Conservation (phyloP, 2,888 invertebrate genomes). For the Alsophila aescularia region DNA sequence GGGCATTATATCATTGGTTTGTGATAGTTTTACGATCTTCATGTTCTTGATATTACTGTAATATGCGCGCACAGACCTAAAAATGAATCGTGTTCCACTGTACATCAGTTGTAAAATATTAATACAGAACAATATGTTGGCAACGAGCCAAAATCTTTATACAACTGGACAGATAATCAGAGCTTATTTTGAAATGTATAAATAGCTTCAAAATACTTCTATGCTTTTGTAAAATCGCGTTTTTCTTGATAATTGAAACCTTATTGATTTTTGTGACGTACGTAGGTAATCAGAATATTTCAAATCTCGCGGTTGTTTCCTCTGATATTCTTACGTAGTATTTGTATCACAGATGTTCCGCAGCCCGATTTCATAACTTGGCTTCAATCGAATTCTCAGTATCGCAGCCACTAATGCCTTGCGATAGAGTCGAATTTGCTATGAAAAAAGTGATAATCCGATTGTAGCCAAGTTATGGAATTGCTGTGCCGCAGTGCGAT, state of each 20-base stretch:
- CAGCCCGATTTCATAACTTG: too few relatives aligned
- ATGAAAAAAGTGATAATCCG: too few relatives aligned
- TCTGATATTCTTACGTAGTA: too few relatives aligned
- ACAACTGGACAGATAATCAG: background rate
- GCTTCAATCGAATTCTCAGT: too few relatives aligned
- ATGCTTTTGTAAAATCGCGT: background rate
- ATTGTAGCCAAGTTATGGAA: too few relatives aligned
- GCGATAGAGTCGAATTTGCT: too few relatives aligned
- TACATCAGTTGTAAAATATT: conserved; percentile 51
- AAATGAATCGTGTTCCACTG: conserved; percentile 48
- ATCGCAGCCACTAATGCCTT: too few relatives aligned
- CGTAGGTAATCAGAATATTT: conserved; percentile 17
- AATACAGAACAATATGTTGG: conserved; percentile 46
- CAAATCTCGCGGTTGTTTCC: conserved; percentile 39
- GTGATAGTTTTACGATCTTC: conserved; percentile 75
- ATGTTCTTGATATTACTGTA: conserved; percentile 61
- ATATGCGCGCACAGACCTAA: conserved; percentile 44
- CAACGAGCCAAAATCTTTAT: conserved; percentile 54
- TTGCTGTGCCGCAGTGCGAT: too few relatives aligned
- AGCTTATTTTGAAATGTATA: background rate
- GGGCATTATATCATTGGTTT: conserved; percentile 86
- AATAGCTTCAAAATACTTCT: background rate
- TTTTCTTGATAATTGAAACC: too few relatives aligned
- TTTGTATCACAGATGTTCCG: too few relatives aligned
- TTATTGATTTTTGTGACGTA: conserved; percentile 9